A percentile compares a stretch with the other conserved stretches of the same genome.
Evolutionary conservation across 2,113 vertebrate genomes (phyloP).

Genomic region (Orthonyx spaldingii): DNA sequence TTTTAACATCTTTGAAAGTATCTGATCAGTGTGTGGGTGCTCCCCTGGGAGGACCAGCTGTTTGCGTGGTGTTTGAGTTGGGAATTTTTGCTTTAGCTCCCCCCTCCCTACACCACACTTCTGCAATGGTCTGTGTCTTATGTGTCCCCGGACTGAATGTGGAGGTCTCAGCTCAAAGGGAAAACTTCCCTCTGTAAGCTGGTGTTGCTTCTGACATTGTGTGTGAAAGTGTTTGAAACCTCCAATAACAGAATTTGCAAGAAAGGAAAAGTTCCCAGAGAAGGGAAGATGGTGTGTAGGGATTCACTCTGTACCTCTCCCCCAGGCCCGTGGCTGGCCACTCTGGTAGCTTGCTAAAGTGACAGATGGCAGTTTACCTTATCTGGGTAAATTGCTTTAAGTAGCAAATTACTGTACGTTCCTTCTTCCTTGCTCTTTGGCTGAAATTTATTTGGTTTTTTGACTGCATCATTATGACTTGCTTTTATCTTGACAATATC

Average conservation of each 20-base stretch:
- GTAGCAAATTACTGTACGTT: not conserved
- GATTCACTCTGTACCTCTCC: not conserved
- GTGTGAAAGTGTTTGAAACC: not conserved
- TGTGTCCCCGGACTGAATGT: not conserved
- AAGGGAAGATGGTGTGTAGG: not conserved
- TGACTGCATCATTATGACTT: not conserved
- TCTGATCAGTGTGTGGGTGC: accelerated
- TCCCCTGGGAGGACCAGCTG: not conserved
- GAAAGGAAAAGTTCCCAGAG: not conserved
- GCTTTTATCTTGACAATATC: not conserved
- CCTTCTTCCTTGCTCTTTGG: not conserved
- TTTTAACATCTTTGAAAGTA: not conserved
- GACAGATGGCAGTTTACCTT: not conserved
- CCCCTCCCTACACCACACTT: not conserved
- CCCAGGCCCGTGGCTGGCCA: not conserved
- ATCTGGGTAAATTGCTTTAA: not conserved
- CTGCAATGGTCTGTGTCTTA: not conserved
- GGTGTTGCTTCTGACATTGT: not conserved
- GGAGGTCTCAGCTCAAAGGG: not conserved
- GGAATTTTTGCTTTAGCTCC: not conserved
- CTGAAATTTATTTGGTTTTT: not conserved
- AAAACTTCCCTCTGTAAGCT: not conserved
- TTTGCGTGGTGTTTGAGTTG: not conserved
- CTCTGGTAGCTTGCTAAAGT: not conserved
- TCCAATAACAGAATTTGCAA: not conserved